These are phyloP conservation scores for Zenarchopterus dispar DNA, from an alignment of 2,797 vertebrate species.

Conservation along the genomic window DNA sequence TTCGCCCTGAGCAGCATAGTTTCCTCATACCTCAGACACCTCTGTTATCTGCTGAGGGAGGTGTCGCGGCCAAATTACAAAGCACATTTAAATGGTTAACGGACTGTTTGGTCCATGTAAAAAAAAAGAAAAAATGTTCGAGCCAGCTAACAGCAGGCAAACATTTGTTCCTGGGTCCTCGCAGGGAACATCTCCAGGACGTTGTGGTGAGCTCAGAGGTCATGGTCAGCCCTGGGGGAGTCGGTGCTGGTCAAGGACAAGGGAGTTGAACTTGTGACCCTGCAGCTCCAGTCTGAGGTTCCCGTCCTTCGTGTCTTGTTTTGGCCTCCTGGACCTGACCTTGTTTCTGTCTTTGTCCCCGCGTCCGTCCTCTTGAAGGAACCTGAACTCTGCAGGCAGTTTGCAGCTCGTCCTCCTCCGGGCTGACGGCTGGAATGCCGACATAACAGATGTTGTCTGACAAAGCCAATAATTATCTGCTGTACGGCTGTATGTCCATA, in stretches of 20 bases:
- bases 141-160: neutral
- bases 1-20: neutral
- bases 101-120: neutral
- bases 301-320: neutral
- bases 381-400: constrained; percentile 47
- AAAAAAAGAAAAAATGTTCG: neutral
- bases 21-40: constrained; percentile 16
- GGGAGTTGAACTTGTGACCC: constrained; percentile 59
- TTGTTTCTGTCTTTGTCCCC: constrained; percentile 17
- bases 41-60: neutral
- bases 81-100: neutral
- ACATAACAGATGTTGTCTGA: constrained; percentile 80
- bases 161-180: constrained; percentile 1
- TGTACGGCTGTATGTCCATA: constrained; percentile 53
- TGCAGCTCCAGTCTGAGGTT: neutral
- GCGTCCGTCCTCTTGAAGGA: neutral
- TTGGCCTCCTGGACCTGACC: constrained; percentile 29
- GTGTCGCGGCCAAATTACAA: neutral
- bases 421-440: constrained; percentile 73
- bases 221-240: constrained; percentile 51
- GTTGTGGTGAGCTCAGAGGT: constrained; percentile 41
- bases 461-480: constrained; percentile 72
- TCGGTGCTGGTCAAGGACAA: constrained; percentile 59
- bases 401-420: constrained; percentile 46
- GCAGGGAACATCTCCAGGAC: constrained; percentile 5